Evolutionary conservation across 2,888 invertebrate genomes (phyloP).

Genomic region (Trachelus troglodyta): DNA sequence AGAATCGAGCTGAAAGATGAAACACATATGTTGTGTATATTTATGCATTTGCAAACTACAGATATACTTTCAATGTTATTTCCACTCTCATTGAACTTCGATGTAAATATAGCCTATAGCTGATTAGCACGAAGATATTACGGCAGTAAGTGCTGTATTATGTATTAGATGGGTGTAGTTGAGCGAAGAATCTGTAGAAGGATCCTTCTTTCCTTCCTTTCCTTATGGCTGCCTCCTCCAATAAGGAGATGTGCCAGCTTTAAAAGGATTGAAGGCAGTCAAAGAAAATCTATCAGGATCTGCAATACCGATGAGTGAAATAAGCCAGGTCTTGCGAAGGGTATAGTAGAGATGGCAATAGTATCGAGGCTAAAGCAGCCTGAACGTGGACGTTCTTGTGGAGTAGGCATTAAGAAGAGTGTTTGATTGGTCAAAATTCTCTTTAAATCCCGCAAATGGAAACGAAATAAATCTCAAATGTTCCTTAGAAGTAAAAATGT

Average conservation of each 20-base stretch:
- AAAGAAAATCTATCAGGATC: not conserved
- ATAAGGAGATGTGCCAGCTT: no score
- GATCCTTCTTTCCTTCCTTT: not conserved
- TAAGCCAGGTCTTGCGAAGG: not conserved
- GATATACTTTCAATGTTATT: no score
- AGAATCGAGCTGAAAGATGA: not conserved
- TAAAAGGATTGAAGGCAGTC: not conserved
- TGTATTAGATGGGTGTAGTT: not conserved
- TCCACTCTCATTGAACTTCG: no score
- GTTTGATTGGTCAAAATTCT: no score
- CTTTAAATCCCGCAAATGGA: no score
- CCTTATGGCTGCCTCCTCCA: no score
- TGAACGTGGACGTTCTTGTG: not conserved
- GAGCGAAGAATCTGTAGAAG: not conserved
- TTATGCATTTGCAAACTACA: no score
- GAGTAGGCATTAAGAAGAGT: not conserved
- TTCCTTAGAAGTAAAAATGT: no score
- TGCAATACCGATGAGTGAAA: not conserved
- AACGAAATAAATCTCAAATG: no score
- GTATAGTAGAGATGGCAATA: not conserved
- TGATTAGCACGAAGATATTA: no score
- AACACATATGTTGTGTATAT: not conserved
- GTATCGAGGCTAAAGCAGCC: not conserved
- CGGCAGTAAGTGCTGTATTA: not conserved
- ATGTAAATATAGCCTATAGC: no score